These are phyloP conservation scores for Fopius arisanus DNA, from an alignment of 1,140 invertebrate species.

Conservation along the genomic window DNA sequence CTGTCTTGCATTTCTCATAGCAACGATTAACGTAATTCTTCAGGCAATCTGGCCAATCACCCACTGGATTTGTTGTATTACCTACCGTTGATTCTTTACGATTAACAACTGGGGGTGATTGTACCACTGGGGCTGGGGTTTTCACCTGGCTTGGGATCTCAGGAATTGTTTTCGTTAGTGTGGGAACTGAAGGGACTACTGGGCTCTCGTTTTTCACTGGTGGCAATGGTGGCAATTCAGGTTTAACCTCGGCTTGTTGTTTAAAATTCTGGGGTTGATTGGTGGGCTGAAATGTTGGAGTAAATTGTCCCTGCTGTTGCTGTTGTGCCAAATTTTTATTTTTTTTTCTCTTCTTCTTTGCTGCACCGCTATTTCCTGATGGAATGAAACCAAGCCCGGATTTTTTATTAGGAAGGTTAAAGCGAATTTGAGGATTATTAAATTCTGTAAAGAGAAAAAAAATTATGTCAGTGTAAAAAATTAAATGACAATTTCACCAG, in stretches of 20 bases:
- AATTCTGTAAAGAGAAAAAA: conserved; percentile 57
- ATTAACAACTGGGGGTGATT: conserved; percentile 39
- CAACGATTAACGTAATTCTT: conserved; percentile 90
- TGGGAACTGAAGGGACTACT: conserved; percentile 61
- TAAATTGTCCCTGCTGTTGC: conserved; percentile 41
- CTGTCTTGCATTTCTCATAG: conserved; percentile 87
- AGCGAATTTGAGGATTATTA: conserved; percentile 64
- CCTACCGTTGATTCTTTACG: conserved; percentile 39
- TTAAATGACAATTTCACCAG: too few species aligned
- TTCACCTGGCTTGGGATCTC: conserved; percentile 52
- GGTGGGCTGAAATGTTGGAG: background rate
- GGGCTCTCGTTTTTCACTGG: conserved; percentile 59
- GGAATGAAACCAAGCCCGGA: conserved; percentile 61
- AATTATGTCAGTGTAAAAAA: background rate
- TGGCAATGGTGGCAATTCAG: conserved; percentile 66
- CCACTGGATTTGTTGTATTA: conserved; percentile 58
- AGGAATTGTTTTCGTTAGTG: conserved; percentile 64
- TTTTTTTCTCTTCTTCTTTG: conserved; percentile 79
- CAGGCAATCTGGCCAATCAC: conserved; percentile 76
- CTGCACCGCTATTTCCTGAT: conserved; percentile 66
- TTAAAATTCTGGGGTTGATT: background rate
- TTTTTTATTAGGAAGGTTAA: conserved; percentile 69
- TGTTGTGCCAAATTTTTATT: conserved; percentile 70
- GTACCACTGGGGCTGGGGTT: conserved; percentile 41
- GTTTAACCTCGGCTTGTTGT: conserved; percentile 45